Conservation (phyloP, 2,888 invertebrate genomes). For the Branchipolynoe longqiensis region DNA sequence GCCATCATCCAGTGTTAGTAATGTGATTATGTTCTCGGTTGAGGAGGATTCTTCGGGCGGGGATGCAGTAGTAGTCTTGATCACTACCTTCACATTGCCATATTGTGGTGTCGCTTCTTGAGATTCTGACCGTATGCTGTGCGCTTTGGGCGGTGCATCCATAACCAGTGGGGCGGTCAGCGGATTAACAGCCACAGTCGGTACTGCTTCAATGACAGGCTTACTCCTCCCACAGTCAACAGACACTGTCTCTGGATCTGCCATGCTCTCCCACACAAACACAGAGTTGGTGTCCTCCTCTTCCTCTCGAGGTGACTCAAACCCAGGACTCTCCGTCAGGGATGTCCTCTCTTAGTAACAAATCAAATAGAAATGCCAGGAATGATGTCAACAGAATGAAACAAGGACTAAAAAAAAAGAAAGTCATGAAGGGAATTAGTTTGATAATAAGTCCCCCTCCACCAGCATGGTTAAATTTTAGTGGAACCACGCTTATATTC, state of each 20-base stretch:
- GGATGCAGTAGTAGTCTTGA: too few species aligned
- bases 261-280: conserved; percentile 8
- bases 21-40: too few species aligned
- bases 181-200: neutral
- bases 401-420: neutral
- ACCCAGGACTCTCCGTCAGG: conserved; percentile 45
- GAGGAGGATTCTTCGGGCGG: too few species aligned
- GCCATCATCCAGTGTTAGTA: too few species aligned
- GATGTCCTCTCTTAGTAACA: conserved; percentile 42
- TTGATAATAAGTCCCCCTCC: too few species aligned
- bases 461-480: too few species aligned
- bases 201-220: neutral
- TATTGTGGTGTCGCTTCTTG: too few species aligned
- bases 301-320: conserved; percentile 33
- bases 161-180: too few species aligned
- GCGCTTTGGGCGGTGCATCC: neutral
- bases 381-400: neutral
- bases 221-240: too few species aligned
- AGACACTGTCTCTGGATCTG: neutral
- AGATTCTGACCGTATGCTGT: too few species aligned
- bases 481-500: too few species aligned
- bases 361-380: conserved; percentile 14
- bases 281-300: conserved; percentile 30
- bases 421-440: neutral
- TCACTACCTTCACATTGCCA: too few species aligned